A percentile compares a stretch with the other conserved stretches of the same genome.
Evolutionary conservation across 2,113 vertebrate genomes (phyloP).

Genomic region (Danio rerio): DNA sequence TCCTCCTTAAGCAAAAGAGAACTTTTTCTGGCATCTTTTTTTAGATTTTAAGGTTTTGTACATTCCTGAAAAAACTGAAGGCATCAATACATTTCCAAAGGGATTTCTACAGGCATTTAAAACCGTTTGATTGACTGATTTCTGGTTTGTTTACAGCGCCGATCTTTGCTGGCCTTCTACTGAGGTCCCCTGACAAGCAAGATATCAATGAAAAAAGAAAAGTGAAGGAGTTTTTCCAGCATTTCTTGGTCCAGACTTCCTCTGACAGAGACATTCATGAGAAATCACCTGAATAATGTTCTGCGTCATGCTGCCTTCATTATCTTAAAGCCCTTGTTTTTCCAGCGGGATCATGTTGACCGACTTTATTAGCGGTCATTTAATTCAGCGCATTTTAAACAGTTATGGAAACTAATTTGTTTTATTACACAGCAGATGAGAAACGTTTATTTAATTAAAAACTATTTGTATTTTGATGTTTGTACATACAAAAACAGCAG

Average conservation of each 20-base stretch:
- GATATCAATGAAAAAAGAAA: slow-evolving; percentile 84
- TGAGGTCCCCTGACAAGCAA: slow-evolving; percentile 80
- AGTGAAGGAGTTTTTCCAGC: slow-evolving; percentile 88
- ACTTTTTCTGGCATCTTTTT: neutral
- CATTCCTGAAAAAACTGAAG: neutral
- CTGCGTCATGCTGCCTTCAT: neutral
- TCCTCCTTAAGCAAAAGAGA: neutral
- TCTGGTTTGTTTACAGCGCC: slow-evolving; percentile 76
- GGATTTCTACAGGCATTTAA: too few relatives aligned
- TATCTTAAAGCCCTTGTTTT: neutral
- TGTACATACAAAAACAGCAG: slow-evolving; percentile 60
- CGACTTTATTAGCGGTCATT: neutral
- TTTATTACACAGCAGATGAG: slow-evolving; percentile 62
- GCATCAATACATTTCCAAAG: neutral
- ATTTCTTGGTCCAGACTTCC: slow-evolving; percentile 79
- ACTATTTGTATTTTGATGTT: slow-evolving; percentile 69
- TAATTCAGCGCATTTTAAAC: slow-evolving; percentile 29
- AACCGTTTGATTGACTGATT: slow-evolving; percentile 18
- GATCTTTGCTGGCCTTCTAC: slow-evolving; percentile 87
- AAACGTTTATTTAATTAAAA: slow-evolving; percentile 71
- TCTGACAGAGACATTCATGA: slow-evolving; percentile 58
- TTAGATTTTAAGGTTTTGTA: neutral
- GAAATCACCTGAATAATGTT: neutral
- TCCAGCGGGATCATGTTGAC: slow-evolving; percentile 1
- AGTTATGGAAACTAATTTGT: slow-evolving; percentile 47